A percentile compares a stretch with the other conserved stretches of the same genome.
phyloP scores from a whole-genome alignment of 2,113 vertebrate species.

The Leuciscus idus region DNA sequence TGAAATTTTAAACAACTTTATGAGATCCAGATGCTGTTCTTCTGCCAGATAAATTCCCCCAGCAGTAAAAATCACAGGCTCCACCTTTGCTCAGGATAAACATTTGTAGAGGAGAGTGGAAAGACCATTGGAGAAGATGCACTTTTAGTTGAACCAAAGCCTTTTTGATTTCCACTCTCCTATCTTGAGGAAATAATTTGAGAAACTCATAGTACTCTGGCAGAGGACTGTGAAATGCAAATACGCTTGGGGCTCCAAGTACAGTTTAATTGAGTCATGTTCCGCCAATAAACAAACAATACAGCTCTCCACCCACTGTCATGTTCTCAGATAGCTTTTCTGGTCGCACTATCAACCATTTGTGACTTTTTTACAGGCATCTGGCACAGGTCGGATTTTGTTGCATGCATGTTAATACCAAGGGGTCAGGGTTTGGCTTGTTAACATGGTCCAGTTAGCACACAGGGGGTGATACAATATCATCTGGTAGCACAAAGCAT shows the following conservation, averaged over 20 bases:
- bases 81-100: constrained; percentile 44
- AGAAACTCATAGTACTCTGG: constrained; percentile 9
- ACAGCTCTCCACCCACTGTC: constrained; percentile 16
- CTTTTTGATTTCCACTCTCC: constrained; percentile 42
- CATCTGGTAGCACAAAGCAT: too few species aligned
- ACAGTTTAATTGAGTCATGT: constrained; percentile 48
- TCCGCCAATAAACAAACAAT: constrained; percentile 29
- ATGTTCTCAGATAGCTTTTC: neutral
- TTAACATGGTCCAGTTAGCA: neutral
- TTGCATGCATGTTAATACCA: neutral
- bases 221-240: neutral
- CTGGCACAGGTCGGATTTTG: neutral
- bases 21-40: constrained; percentile 56
- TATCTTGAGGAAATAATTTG: constrained; percentile 41
- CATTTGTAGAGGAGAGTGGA: constrained; percentile 21
- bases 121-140: constrained; percentile 36
- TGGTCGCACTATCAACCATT: neutral
- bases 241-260: constrained; percentile 5
- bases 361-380: neutral
- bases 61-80: constrained; percentile 41
- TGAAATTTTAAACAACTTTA: constrained; percentile 69
- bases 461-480: too few species aligned
- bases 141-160: constrained; percentile 16
- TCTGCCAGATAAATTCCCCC: constrained; percentile 41
- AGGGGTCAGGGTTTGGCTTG: neutral